Evolutionary conservation across 2,797 vertebrate species (phyloP).

Genomic region (Tamandua tetradactyla): DNA sequence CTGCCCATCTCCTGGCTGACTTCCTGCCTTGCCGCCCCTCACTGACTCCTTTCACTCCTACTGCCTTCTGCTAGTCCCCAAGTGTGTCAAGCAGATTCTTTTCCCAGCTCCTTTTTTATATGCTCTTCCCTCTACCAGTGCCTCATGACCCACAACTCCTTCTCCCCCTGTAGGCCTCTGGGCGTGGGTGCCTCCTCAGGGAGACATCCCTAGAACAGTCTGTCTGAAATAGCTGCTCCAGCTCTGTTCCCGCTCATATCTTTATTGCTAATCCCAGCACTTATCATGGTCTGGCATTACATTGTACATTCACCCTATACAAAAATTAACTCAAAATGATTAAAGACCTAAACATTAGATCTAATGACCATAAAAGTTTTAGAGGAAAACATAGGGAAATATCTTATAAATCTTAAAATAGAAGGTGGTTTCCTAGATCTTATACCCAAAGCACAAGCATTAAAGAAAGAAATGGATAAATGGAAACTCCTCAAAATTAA

Average conservation of each 20-base stretch:
- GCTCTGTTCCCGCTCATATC: background rate
- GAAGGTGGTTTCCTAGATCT: too few relatives aligned
- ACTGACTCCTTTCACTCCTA: background rate
- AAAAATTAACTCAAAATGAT: too few relatives aligned
- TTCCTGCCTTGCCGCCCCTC: fast-evolving
- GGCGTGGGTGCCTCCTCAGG: background rate
- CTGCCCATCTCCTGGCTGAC: fast-evolving
- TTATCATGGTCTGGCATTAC: background rate
- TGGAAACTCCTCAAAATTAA: too few relatives aligned
- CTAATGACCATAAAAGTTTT: too few relatives aligned
- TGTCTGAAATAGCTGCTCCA: background rate
- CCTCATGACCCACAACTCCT: background rate
- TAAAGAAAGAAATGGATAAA: too few relatives aligned
- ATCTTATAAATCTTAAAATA: too few relatives aligned
- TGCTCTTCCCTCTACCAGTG: background rate
- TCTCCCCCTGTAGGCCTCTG: background rate
- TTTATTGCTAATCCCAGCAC: background rate
- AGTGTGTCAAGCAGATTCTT: too few relatives aligned
- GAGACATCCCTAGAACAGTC: background rate
- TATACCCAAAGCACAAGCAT: too few relatives aligned
- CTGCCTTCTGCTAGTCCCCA: background rate
- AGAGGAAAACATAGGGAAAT: too few relatives aligned
- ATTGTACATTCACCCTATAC: background rate
- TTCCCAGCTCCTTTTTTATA: background rate
- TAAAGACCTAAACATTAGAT: too few relatives aligned